Base-by-base conservation (phyloP, 2,888 invertebrate species). In the Pyrocoelia pectoralis region DNA sequence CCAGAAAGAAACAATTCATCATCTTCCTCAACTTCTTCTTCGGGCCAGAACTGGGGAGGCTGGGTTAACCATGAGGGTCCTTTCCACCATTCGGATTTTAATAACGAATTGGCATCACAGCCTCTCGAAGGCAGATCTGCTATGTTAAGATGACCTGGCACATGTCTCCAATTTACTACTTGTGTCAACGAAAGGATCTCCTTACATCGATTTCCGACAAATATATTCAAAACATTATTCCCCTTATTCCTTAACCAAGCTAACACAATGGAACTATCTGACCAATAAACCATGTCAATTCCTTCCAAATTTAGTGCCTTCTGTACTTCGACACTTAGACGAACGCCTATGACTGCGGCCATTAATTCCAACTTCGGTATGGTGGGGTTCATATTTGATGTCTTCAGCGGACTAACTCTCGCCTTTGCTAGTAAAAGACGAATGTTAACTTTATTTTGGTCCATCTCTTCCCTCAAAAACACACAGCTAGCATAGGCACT, bases 41-140 rank as follows among this genome's bases (percentile, higher is more conserved):
- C 10, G 1, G 75, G 74, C 73, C 75, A 76, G 9, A 61, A 8
- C 15, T 68, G 57, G 15, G 58, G 38, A 6, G 57, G 8, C 19
- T 58, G 13, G 15, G 58, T 55, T 10, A 78, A 56, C 76, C 75
- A 76, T 1, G 50, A 12, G 6, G 76, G 75, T 5, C 75, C 75
- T 66, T 71, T 66, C 76, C 73, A 77, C 76, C 76, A 77, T 68
- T 54, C 53, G 1, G 69, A 66, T 18, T 72, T 60, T 6, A 72
- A 4, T 2, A 77, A 63, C 18, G 71, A 55, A 48, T 60, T 48
- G 1, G 70, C 59, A 17, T 46, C 55, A 55, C 75, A 75, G 2
- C 76, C 77, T 51, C 76, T 43, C 0, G 74, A 75, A 4, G 73
- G 73, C 6, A 76, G 61, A 61, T 76, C 74, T 4, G 76, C 76